Base-by-base conservation (phyloP, 1,140 invertebrate species). In the Diorhabda sublineata region DNA sequence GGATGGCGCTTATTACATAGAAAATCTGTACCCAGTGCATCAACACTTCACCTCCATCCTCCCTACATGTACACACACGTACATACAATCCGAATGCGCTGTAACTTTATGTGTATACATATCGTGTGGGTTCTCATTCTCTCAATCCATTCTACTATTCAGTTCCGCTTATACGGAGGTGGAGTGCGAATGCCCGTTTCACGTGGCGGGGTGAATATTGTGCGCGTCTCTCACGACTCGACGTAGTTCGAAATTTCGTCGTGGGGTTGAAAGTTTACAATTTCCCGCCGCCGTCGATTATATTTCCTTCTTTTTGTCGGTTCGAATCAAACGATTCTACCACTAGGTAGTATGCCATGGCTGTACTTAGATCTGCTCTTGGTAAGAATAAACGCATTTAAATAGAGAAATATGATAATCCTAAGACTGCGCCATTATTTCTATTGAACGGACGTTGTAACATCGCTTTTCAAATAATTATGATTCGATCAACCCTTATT, bases 321-420 rank as follows among this genome's bases (percentile, higher is more conserved):
- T 26, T 11, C 47, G 47, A 52, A 52, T 6, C 43, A 43, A 44
- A 45, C n/a, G 4, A 9, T 62, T 43, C 44, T 44, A 42, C 26
- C 47, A 41, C 4, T n/a, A 45, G 7, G 11, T 47, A 57, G 11
- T 75, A 78, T 80, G 78, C 77, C 75, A 78, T 78, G 78, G 78
- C 76, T 76, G 77, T 79, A 74, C 74, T 78, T 76, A 77, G 76
- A 78, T 78, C 76, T 76, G 71, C 72, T 75, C 63, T 71, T 76
- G 78, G 78, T 80, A 75, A 77, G 77, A 66, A 43, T n/a, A 56
- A 56, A 56, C n/a, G 6, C 2, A 56, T 56, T 56, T 56, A n/a
- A n/a, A 56, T 6, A n/a, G 52, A 7, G n/a, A 56, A 7, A 6
- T 56, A 6, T 56, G 52, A 56, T 56, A 6, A 56, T 56, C n/a